phyloP scores from a whole-genome alignment of 2,888 invertebrate genomes.

The Onthophagus sagittarius region DNA sequence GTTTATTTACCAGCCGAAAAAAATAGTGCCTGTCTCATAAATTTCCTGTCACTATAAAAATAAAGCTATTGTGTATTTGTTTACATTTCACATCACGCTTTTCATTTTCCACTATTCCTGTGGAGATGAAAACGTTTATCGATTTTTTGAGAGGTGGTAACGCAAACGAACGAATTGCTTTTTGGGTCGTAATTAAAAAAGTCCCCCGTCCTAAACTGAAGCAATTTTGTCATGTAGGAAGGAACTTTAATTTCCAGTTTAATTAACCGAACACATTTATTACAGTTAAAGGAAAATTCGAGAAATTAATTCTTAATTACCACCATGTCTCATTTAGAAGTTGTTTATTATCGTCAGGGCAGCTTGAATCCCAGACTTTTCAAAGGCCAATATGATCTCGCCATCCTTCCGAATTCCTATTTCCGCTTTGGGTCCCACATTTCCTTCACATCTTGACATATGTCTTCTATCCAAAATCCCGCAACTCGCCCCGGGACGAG shows the following conservation, averaged over 20 bases:
- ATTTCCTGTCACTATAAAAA: not conserved
- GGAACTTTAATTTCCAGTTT: too few species aligned
- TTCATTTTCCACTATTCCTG: not conserved
- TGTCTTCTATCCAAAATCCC: not conserved
- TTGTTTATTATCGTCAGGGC: not conserved
- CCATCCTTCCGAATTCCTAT: not conserved
- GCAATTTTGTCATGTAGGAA: too few species aligned
- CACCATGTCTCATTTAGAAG: not conserved
- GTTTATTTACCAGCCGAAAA: too few species aligned
- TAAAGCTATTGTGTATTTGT: not conserved
- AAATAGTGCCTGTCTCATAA: too few species aligned
- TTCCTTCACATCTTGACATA: not conserved
- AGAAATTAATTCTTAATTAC: not conserved
- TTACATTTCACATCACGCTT: not conserved
- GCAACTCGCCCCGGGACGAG: not conserved
- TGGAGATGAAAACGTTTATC: too few species aligned
- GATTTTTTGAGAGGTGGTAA: too few species aligned
- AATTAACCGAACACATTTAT: too few species aligned
- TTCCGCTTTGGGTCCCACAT: not conserved
- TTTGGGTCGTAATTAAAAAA: too few species aligned
- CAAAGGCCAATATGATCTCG: not conserved
- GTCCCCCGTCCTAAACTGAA: too few species aligned
- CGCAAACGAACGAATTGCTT: too few species aligned
- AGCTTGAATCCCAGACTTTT: not conserved
- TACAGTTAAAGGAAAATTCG: not conserved